Evolutionary conservation across 2,797 vertebrate species (phyloP), one percentile per base, ranked within the genome.

Genomic region (Podarcis siculus): DNA sequence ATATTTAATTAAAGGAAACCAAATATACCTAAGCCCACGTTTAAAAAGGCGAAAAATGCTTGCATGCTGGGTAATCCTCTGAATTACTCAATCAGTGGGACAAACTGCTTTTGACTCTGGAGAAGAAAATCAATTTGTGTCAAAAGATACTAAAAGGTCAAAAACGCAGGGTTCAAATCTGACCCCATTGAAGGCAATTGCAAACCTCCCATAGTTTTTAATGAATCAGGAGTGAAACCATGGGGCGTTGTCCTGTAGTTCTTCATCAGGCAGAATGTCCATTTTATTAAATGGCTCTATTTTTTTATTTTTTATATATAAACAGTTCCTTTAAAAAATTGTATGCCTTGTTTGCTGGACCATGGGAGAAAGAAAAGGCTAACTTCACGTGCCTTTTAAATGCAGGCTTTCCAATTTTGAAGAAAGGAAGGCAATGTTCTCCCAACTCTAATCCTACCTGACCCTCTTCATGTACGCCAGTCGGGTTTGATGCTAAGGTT

Each of bases 1-100:
- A 30, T 82, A 87, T 90, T 93, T 92, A 87, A 90, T 89, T 95
- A 85, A 35, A 82, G 81, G 80, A 67, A 79, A 58, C 35, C 55
- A 83, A 79, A 83, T 81, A 39, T 13, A 82, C 30, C 4, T 2
- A 86, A 55, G 45, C 3, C 49, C 32, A 39, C 4, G 7, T 32
- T 88, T 86, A 76, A 76, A 88, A 89, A 67, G 39, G 83, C 37
- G 8, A 71, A 82, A 90, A 89, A 66, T 64, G 39, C 67, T 13
- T 87, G 58, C 35, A 73, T 5, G 13, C 83, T 86, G 23, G 77
- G 23, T 82, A 87, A 89, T 37, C 39, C 42, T 85, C 13, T 86
- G 25, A 87, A 83, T 91, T 89, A 92, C 72, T 89, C 32, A 55
- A 45, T 76, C 32, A 67, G 8, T 91, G 5, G 12, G 88, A 82